These are phyloP conservation scores for Astropecten irregularis DNA, from an alignment of 53 echinoderm and acorn worm genomes.

Conservation along the genomic window DNA sequence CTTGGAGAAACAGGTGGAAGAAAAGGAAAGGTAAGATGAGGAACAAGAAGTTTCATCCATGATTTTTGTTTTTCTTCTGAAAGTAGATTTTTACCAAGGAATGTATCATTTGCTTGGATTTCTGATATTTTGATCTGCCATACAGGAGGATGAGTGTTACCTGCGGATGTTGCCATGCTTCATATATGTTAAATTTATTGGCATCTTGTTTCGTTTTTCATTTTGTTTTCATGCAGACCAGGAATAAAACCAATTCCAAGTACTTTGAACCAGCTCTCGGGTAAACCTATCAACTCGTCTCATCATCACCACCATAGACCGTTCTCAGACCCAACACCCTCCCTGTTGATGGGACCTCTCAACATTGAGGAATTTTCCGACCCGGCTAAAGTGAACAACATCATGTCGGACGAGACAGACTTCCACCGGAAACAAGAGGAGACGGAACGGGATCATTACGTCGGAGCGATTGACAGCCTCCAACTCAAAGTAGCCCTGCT, in stretches of 20 bases:
- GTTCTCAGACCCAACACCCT: conserved; percentile 45
- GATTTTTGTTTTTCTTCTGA: too few species aligned
- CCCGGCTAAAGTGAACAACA: conserved; percentile 36
- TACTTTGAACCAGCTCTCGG: conserved; percentile 44
- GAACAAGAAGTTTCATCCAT: too few species aligned
- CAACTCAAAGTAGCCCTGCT: conserved; percentile 60
- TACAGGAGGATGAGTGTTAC: too few species aligned
- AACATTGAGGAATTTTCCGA: conserved; percentile 40
- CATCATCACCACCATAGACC: conserved; percentile 51
- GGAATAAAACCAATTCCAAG: conserved; percentile 24
- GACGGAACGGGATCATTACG: conserved; percentile 39
- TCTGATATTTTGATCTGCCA: too few species aligned
- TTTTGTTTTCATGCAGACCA: conserved; percentile 12
- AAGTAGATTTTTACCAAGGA: too few species aligned
- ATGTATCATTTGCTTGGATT: too few species aligned
- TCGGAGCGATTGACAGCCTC: conserved; percentile 36
- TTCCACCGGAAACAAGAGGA: conserved; percentile 39
- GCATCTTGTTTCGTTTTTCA: too few species aligned
- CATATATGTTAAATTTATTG: too few species aligned
- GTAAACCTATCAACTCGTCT: neutral
- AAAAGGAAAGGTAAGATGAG: conserved; percentile 24
- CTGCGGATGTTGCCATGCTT: too few species aligned
- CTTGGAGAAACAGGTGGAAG: conserved; percentile 35
- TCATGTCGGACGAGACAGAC: conserved; percentile 29
- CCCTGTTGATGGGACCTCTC: neutral